Conservation (phyloP, 1,140 invertebrate species). For the roundworm (Caenorhabditis elegans) region DNA sequence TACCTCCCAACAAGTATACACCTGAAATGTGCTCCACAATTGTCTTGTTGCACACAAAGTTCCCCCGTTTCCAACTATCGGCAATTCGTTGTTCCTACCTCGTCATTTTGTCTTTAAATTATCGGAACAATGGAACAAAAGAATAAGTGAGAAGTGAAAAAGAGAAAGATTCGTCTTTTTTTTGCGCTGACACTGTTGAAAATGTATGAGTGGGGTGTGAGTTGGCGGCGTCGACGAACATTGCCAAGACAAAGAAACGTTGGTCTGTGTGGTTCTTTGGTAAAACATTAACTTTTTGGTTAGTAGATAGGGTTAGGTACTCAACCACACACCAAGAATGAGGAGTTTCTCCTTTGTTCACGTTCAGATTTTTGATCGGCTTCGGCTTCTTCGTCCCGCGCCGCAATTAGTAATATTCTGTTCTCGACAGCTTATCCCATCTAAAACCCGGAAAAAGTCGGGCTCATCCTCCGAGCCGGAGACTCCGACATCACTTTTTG, state of each 20-base stretch:
- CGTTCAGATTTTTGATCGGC: conserved; percentile 6
- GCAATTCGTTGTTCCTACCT: no score
- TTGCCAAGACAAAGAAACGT: background rate
- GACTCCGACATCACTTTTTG: no score
- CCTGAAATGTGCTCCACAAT: no score
- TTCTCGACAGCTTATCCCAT: background rate
- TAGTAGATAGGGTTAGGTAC: background rate
- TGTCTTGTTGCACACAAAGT: no score
- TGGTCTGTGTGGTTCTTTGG: background rate
- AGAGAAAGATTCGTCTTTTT: background rate
- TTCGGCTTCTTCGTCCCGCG: no score
- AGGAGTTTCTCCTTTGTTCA: background rate
- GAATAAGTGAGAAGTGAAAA: conserved; percentile 22
- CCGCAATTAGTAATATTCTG: no score
- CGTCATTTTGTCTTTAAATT: background rate
- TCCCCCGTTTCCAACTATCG: no score
- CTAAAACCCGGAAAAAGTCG: background rate
- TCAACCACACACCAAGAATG: background rate
- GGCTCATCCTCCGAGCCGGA: no score
- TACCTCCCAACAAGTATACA: no score
- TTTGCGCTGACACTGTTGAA: background rate
- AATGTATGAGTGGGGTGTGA: background rate
- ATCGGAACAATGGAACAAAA: conserved; percentile 19
- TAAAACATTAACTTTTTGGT: background rate
- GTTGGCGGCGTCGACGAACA: background rate